Percentiles rank a stretch among this genome's conserved stretches.
phyloP scores from a whole-genome alignment of 2,888 invertebrate genomes.

The Brachyptera putata region DNA sequence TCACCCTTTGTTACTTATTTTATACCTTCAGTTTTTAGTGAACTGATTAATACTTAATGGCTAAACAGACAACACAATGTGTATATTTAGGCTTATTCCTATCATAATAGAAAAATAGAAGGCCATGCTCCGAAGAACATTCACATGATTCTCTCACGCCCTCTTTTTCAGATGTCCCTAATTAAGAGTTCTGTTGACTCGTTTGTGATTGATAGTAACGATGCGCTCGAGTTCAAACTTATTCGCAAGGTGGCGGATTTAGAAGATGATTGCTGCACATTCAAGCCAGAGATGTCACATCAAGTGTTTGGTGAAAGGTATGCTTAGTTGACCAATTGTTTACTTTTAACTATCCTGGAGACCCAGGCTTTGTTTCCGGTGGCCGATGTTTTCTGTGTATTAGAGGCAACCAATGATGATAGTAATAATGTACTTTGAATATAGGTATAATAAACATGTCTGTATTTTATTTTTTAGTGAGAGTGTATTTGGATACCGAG shows the following conservation, averaged over 20 bases:
- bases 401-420: too few relatives aligned
- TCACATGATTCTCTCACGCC: too few relatives aligned
- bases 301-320: slow-evolving; percentile 85
- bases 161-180: slow-evolving; percentile 24
- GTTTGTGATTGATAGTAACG: slow-evolving; percentile 52
- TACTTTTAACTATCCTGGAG: not conserved
- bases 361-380: too few relatives aligned
- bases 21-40: too few relatives aligned
- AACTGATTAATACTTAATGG: too few relatives aligned
- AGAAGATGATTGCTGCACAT: slow-evolving; percentile 58
- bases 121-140: too few relatives aligned
- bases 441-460: too few relatives aligned
- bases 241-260: slow-evolving; percentile 62
- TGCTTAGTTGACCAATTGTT: slow-evolving; percentile 30
- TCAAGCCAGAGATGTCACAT: slow-evolving; percentile 85
- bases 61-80: not conserved
- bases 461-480: slow-evolving; percentile 62
- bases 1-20: too few relatives aligned
- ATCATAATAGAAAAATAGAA: too few relatives aligned
- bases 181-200: slow-evolving; percentile 34
- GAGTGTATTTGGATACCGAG: slow-evolving; percentile 90
- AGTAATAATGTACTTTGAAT: too few relatives aligned
- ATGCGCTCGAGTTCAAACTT: slow-evolving; percentile 54
- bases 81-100: not conserved
- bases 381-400: too few relatives aligned